Evolutionary conservation across 2,888 invertebrate species (phyloP).

Genomic region (Epinotia demarniana): DNA sequence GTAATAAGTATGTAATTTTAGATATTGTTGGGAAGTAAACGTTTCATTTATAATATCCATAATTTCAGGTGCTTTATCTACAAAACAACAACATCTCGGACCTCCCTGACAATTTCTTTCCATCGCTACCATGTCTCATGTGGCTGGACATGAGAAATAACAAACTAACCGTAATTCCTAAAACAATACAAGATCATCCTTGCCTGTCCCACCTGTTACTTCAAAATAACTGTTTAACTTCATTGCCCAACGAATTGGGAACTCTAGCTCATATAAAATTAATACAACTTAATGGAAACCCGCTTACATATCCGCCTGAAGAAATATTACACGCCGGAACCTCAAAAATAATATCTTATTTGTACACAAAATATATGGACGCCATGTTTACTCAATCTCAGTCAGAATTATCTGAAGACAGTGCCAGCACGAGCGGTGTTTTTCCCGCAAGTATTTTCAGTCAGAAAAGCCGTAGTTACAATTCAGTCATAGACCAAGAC

Average conservation of each 20-base stretch:
- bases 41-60: background rate
- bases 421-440: constrained; percentile 48
- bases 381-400: constrained; percentile 65
- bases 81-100: constrained; percentile 81
- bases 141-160: constrained; percentile 89
- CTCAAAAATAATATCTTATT: constrained; percentile 63
- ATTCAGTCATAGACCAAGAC: constrained; percentile 68
- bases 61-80: constrained; percentile 74
- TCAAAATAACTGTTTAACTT: constrained; percentile 85
- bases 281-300: constrained; percentile 86
- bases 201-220: constrained; percentile 86
- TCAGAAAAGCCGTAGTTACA: constrained; percentile 66
- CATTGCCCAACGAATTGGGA: constrained; percentile 86
- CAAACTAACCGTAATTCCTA: constrained; percentile 81
- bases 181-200: constrained; percentile 82
- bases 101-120: constrained; percentile 86
- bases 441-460: constrained; percentile 53
- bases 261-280: constrained; percentile 85
- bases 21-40: background rate
- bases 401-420: constrained; percentile 63
- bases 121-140: constrained; percentile 79
- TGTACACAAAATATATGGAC: constrained; percentile 68
- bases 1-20: constrained; percentile 48
- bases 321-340: constrained; percentile 83
- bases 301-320: constrained; percentile 83